Percentiles rank a stretch among this genome's conserved stretches.
phyloP scores from a whole-genome alignment of 2,113 vertebrate species.

The Tyto alba region DNA sequence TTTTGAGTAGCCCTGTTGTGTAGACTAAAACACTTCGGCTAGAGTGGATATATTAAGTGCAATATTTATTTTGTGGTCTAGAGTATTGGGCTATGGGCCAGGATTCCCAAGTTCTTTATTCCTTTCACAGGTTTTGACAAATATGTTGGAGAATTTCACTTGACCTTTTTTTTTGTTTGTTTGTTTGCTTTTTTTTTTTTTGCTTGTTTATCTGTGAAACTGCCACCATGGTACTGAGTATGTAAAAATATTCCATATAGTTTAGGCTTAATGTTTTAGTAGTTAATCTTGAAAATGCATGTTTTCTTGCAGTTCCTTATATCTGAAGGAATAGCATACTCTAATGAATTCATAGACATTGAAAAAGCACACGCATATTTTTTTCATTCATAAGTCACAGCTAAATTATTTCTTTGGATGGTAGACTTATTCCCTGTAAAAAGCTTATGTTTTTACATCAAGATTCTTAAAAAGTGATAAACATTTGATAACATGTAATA shows the following conservation, averaged over 20 bases:
- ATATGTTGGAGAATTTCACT: neutral
- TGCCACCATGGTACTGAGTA: neutral
- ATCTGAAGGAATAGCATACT: neutral
- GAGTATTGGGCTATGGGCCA: neutral
- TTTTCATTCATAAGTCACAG: neutral
- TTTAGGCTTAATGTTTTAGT: neutral
- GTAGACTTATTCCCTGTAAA: neutral
- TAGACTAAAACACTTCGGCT: neutral
- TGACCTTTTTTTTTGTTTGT: neutral
- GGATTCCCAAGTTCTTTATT: neutral
- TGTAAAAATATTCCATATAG: neutral
- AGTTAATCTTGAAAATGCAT: neutral
- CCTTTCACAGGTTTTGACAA: neutral
- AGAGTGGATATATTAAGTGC: neutral
- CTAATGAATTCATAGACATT: neutral
- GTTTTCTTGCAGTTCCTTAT: neutral
- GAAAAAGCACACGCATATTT: neutral
- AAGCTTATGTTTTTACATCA: neutral
- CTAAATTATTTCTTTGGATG: neutral
- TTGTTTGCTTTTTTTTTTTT: neutral
- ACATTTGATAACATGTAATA: neutral
- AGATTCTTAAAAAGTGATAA: rapidly evolving
- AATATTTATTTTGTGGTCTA: conserved; percentile 31
- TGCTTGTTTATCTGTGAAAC: neutral
- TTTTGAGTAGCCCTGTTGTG: neutral